Base-by-base conservation (phyloP, 2,888 invertebrate genomes). In the Xylota sylvarum region DNA sequence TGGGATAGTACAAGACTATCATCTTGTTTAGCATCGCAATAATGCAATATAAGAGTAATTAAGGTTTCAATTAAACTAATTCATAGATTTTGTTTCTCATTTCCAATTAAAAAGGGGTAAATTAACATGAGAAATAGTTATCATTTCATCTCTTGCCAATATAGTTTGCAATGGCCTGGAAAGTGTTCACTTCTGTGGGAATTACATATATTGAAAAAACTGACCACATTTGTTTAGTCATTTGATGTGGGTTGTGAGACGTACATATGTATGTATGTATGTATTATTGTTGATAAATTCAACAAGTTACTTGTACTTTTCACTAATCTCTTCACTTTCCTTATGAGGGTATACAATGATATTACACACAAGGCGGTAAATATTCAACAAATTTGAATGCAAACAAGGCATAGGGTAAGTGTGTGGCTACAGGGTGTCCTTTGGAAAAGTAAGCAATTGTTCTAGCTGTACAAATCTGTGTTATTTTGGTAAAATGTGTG, bases 31-130 rank as follows among this genome's bases (percentile, higher is more conserved):
- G n/a, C 48, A 30, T 32, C 12, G 10, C 32, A 56, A 17, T 55
- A 52, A 69, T 43, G 30, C 5, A 48, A 48, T 50, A 50, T 65
- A 10, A 35, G 50, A 23, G 50, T 32, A 65, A 65, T 65, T 65
- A 19, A 6, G 50, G 19, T 65, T 65, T 50, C 35, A 50, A 37
- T 65, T 46, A 48, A 48, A 67, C 35, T 37, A 37, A 37, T 67
- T 37, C 52, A 17, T 52, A 48, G 17, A 19, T 65, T 67, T 67
- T 40, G 27, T 67, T 52, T 37, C 23, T 23, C 65, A 67, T 67
- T 52, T 50, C n/a, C 64, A 64, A 32, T 64, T 12, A 19, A 65
- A 43, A 65, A 10, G n/a, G 19, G 35, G 35, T 65, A 17, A 67
- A 67, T 50, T 64, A n/a, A 17, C 50, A 48, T 50, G 65, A 50